Evolutionary conservation across 1,140 invertebrate species (phyloP).

Genomic region (Zaprionus nigranus): DNA sequence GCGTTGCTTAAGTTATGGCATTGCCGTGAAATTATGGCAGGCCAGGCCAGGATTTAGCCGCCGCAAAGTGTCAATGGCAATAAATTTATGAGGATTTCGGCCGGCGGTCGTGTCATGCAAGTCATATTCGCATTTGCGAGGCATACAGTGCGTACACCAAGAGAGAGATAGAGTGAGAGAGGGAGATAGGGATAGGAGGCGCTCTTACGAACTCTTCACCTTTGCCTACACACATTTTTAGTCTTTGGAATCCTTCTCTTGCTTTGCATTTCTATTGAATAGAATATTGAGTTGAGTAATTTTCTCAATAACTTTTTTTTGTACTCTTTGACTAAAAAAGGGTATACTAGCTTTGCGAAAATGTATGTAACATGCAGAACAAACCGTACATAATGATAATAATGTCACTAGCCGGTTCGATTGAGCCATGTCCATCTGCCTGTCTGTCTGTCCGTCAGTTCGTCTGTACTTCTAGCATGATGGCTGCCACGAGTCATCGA

Average conservation of each 20-base stretch:
- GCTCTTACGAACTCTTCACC: constrained; percentile 34
- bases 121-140: constrained; percentile 15
- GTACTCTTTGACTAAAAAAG: background rate
- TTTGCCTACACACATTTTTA: background rate
- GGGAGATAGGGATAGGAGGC: background rate
- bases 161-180: background rate
- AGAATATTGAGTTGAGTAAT: background rate
- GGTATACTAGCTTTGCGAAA: too few species aligned
- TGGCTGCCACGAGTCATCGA: too few species aligned
- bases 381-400: too few species aligned
- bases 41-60: constrained; percentile 52
- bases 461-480: too few species aligned
- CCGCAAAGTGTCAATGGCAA: constrained; percentile 73
- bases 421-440: too few species aligned
- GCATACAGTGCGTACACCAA: constrained; percentile 12
- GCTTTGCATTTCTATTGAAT: too few species aligned
- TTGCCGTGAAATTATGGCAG: constrained; percentile 57
- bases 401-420: too few species aligned
- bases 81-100: constrained; percentile 75
- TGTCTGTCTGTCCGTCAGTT: too few species aligned
- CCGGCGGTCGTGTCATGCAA: constrained; percentile 58
- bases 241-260: background rate
- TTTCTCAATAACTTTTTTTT: background rate
- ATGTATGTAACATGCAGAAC: too few species aligned
- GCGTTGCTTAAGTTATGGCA: constrained; percentile 64